These are phyloP conservation scores for Thaleichthys pacificus DNA, from an alignment of 2,797 vertebrate genomes.

Conservation along the genomic window DNA sequence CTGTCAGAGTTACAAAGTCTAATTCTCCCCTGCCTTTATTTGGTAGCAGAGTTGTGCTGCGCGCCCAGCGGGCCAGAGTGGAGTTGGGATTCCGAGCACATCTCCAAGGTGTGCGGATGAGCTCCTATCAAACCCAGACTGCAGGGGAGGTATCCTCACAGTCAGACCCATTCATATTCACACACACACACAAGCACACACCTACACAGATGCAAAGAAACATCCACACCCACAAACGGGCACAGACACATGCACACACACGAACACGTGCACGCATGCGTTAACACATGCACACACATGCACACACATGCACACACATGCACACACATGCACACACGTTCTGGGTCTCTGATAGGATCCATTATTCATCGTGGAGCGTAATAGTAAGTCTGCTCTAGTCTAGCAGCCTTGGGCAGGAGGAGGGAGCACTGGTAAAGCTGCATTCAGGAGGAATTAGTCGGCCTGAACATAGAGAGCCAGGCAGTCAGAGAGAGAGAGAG, in stretches of 20 bases:
- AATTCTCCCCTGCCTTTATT: neutral
- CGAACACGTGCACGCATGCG: no score
- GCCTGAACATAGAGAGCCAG: conserved; percentile 6
- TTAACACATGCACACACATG: no score
- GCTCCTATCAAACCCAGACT: conserved; percentile 58
- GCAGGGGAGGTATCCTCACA: conserved; percentile 45
- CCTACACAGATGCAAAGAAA: no score
- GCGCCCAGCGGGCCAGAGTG: no score
- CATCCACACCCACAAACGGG: no score
- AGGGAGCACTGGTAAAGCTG: conserved; percentile 39
- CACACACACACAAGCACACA: no score
- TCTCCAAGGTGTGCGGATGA: conserved; percentile 53
- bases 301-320: no score
- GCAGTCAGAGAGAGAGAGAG: neutral
- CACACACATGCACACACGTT: no score
- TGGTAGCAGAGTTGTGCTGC: conserved; percentile 7
- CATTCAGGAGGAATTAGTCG: conserved; percentile 57
- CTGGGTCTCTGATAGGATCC: conserved; percentile 52
- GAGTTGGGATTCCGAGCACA: conserved; percentile 60
- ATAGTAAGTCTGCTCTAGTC: conserved; percentile 29
- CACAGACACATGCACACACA: no score
- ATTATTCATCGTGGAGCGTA: conserved; percentile 57
- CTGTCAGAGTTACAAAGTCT: neutral
- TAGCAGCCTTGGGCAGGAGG: conserved; percentile 35
- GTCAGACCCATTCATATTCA: conserved; percentile 49